Conservation (phyloP, 2,797 vertebrate genomes). For the Sorex maritimensis region DNA sequence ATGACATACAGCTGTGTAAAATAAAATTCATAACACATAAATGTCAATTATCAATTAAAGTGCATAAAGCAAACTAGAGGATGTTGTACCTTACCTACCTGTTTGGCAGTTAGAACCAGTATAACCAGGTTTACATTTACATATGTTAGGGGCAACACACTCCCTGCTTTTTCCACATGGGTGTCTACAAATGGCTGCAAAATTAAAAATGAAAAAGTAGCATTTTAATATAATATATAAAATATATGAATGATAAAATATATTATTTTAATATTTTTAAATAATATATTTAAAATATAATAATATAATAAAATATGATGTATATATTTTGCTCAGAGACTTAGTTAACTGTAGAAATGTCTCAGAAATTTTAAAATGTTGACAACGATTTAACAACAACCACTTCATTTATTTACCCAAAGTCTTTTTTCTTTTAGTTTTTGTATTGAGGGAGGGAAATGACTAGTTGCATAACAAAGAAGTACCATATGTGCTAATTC, state of each 20-base stretch:
- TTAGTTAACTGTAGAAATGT: slow-evolving; percentile 37
- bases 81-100: slow-evolving; percentile 89
- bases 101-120: slow-evolving; percentile 94
- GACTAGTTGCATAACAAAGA: not conserved
- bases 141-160: slow-evolving; percentile 94
- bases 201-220: slow-evolving; percentile 63
- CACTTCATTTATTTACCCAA: not conserved
- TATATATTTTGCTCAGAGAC: not conserved
- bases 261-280: no score
- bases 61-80: slow-evolving; percentile 64
- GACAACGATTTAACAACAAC: not conserved
- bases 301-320: not conserved
- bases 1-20: slow-evolving; percentile 93
- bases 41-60: slow-evolving; percentile 54
- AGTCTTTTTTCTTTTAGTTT: slow-evolving; percentile 21
- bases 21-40: slow-evolving; percentile 76
- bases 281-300: no score
- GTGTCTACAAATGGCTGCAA: slow-evolving; percentile 94
- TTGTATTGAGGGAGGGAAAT: slow-evolving; percentile 17
- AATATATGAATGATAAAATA: no score
- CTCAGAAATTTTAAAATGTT: slow-evolving; percentile 15
- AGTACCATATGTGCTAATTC: not conserved
- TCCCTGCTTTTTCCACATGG: slow-evolving; percentile 94
- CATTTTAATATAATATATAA: not conserved
- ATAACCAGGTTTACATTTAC: slow-evolving; percentile 95